Conservation (phyloP, 2,797 vertebrate genomes). For the Dendrocincla fuliginosa region DNA sequence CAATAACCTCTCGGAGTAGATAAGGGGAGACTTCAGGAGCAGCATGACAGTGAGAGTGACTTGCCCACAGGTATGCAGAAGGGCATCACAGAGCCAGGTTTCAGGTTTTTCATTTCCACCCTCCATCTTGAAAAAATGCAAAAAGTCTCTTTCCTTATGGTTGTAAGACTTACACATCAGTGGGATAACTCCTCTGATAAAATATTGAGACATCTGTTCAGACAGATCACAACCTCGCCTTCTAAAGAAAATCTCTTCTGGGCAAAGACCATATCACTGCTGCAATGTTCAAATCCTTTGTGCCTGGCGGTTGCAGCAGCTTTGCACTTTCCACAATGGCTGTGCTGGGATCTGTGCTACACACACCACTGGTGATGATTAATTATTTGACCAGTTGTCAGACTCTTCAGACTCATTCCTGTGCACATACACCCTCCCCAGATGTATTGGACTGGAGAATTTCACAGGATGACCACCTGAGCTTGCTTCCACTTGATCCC, state of each 20-base stretch:
- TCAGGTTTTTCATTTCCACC: neutral
- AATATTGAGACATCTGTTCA: neutral
- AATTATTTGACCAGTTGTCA: neutral
- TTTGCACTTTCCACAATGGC: neutral
- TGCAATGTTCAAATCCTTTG: accelerated
- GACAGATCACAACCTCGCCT: neutral
- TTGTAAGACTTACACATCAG: neutral
- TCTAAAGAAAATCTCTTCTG: neutral
- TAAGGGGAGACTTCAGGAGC: neutral
- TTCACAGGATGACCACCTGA: neutral
- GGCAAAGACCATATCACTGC: accelerated
- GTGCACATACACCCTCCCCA: neutral
- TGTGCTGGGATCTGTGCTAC: neutral
- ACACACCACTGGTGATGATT: neutral
- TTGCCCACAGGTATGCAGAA: neutral
- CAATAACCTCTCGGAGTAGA: neutral
- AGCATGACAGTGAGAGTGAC: neutral
- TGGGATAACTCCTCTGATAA: neutral
- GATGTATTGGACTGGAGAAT: neutral
- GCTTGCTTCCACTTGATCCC: neutral
- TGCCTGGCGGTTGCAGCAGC: neutral
- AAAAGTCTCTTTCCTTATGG: neutral
- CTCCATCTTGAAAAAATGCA: neutral
- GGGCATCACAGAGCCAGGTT: neutral
- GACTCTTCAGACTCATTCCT: neutral